Base-by-base conservation (phyloP, 2,797 vertebrate genomes). In the Hafferia zeledoni region DNA sequence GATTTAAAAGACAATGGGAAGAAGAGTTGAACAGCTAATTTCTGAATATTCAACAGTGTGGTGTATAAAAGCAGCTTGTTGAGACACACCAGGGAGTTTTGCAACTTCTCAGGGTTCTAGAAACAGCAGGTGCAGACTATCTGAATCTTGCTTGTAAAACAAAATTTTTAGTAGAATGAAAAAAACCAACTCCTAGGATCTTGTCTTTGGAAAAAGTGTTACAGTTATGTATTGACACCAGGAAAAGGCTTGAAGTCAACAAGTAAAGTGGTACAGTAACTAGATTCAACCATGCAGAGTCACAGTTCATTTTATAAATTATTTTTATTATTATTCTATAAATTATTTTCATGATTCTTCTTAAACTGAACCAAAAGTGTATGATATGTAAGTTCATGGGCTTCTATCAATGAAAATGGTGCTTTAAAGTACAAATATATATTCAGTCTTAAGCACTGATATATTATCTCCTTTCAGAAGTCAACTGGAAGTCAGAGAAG, bases 401-500 rank as follows among this genome's bases (percentile, higher is more conserved):
- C 31, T 90, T 85, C 79, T 95, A 46, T 85, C 49, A 64, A 33
- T 20, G 17, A 65, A 63, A 76, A 67, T 23, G 9, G 19, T 59
- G 50, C 69, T 88, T 86, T 71, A 81, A 85, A 90, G 18, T 85
- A 83, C 43, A 75, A 90, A 67, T 72, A 63, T 30, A 57, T n/a
- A 37, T 70, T 81, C 59, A 88, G 49, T 53, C 56, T 90, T 60
- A 76, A 80, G 70, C 10, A 46, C 14, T 78, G 85, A 65, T 74
- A 59, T 50, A 83, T 84, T 79, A 64, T 84, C 59, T 93, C 57
- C 47, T 88, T 83, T 86, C 83, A 68, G 74, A 87, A 90, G 80
- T 79, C 89, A 93, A 70, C 69, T 88, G 55, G 74, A 95, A 92
- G 82, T 93, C 84, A 79, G 65, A 82, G 70, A 70, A 86, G 69